Conservation (phyloP, 2,888 invertebrate species). For the Brachycybe producta region DNA sequence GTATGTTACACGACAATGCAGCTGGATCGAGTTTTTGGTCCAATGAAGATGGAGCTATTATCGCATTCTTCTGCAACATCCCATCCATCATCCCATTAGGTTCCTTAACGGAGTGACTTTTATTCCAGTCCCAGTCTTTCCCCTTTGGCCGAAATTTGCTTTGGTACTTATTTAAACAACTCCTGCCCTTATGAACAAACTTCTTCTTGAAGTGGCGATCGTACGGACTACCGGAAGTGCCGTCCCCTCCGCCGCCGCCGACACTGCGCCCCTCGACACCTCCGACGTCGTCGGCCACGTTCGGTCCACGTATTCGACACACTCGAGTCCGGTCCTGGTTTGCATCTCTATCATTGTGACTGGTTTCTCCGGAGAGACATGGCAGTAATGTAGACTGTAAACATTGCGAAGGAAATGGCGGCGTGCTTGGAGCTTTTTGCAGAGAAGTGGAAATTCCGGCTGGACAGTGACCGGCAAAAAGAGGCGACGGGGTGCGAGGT, state of each 20-base stretch:
- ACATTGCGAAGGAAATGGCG: too few species aligned
- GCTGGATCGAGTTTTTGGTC: too few species aligned
- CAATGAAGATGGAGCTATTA: too few species aligned
- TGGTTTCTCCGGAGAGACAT: background rate
- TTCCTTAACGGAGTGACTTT: slow-evolving; percentile 7
- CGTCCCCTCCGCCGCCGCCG: slow-evolving; percentile 2
- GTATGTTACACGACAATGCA: too few species aligned
- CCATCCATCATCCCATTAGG: background rate
- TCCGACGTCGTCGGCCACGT: background rate
- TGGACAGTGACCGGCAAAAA: background rate
- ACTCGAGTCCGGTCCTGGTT: background rate
- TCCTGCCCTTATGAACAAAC: slow-evolving; percentile 18
- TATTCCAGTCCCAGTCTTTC: slow-evolving; percentile 55
- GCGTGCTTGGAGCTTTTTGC: background rate
- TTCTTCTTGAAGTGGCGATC: slow-evolving; percentile 21
- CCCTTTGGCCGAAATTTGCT: slow-evolving; percentile 58
- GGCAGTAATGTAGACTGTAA: too few species aligned
- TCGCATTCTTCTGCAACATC: too few species aligned
- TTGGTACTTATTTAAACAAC: slow-evolving; percentile 34
- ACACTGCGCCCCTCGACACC: background rate
- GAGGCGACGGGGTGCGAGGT: slow-evolving; percentile 24
- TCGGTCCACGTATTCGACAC: background rate
- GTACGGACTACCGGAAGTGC: slow-evolving; percentile 12
- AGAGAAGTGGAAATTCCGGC: background rate
- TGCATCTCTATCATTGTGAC: background rate